Evolutionary conservation across 35 echinoderm and acorn worm genomes (phyloP).

Genomic region (Anneissia japonica): DNA sequence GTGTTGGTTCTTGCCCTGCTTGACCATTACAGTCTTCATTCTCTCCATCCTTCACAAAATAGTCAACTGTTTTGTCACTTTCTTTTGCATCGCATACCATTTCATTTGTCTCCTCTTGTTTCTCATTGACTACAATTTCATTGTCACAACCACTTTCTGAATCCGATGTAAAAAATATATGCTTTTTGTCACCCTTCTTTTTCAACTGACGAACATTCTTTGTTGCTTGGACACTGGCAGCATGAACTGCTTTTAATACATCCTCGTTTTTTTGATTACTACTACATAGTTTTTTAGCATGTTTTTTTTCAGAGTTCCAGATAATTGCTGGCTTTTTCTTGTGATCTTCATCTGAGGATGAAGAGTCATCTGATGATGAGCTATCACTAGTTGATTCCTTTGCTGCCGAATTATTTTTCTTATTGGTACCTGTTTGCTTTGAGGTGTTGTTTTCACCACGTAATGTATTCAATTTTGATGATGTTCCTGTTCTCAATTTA

Average conservation of each 20-base stretch:
- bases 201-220: neutral
- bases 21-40: neutral
- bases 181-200: neutral
- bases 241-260: neutral
- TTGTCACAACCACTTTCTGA: neutral
- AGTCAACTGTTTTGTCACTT: neutral
- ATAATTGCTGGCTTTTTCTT: neutral
- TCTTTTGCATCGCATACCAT: too few species aligned
- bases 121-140: neutral
- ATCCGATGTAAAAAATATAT: neutral
- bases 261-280: neutral
- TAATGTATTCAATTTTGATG: too few species aligned
- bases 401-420: neutral
- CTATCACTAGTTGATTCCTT: neutral
- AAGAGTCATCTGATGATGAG: neutral
- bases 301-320: neutral
- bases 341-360: neutral
- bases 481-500: too few species aligned
- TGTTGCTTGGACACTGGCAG: neutral
- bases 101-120: neutral
- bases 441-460: too few species aligned
- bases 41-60: neutral
- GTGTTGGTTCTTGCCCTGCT: too few species aligned
- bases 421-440: too few species aligned
- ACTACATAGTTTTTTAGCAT: neutral